Conservation (phyloP, 2,888 invertebrate genomes). For the Caenorhabditis sp. region DNA sequence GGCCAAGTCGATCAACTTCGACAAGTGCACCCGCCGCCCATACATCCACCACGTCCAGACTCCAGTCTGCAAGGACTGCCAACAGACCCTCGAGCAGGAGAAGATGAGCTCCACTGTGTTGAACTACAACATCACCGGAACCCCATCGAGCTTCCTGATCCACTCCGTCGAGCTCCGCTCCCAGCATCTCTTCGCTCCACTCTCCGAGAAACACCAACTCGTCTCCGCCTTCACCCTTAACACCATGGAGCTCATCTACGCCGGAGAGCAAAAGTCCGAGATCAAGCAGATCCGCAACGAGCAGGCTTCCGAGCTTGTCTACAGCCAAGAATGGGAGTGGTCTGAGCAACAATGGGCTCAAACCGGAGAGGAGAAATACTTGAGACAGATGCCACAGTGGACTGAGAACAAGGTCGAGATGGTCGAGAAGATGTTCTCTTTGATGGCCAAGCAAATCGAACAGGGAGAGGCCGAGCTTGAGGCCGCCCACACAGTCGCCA, state of each 20-base stretch:
- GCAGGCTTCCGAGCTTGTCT: conserved; percentile 67
- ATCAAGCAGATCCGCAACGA: conserved; percentile 59
- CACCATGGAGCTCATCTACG: conserved; percentile 66
- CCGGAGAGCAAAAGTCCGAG: conserved; percentile 57
- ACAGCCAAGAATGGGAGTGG: conserved; percentile 72
- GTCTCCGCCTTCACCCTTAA: conserved; percentile 68
- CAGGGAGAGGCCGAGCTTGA: conserved; percentile 66
- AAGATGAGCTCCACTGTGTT: conserved; percentile 73
- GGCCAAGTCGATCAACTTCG: conserved; percentile 84
- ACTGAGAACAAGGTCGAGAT: conserved; percentile 68
- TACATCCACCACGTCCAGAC: conserved; percentile 54
- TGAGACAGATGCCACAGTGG: conserved; percentile 65
- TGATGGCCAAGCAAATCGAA: conserved; percentile 67
- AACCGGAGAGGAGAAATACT: conserved; percentile 72
- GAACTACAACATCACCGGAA: conserved; percentile 71
- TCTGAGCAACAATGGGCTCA: conserved; percentile 69
- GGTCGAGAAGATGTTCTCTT: conserved; percentile 63
- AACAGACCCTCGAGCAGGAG: conserved; percentile 56
- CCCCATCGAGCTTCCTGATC: conserved; percentile 71
- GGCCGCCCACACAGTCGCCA: conserved; percentile 66
- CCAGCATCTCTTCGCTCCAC: conserved; percentile 73
- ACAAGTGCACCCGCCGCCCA: conserved; percentile 80
- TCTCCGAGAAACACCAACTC: conserved; percentile 65
- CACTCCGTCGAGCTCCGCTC: conserved; percentile 72
- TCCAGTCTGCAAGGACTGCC: conserved; percentile 64